Base-by-base conservation (phyloP, 2,113 vertebrate genomes). In the Puffinus mauretanicus region DNA sequence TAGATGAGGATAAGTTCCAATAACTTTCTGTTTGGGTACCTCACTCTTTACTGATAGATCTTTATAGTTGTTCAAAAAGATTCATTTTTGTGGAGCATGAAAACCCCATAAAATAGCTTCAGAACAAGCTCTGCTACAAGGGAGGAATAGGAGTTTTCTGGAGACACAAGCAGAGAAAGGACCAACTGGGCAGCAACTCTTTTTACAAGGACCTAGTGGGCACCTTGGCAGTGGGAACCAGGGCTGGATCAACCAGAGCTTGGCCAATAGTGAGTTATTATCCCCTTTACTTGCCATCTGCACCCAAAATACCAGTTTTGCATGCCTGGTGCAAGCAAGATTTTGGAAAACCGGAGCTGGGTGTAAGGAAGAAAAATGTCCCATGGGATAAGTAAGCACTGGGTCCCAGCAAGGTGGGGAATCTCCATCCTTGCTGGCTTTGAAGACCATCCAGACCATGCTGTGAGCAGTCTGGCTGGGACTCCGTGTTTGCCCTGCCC, bases 191-290 rank as follows among this genome's bases (percentile, higher is more conserved):
- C 9, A 44, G 3, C 12, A 52, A 4, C 21, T 61, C 6, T 52
- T 58, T 86, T 51, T 46, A 17, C 18, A 10, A 40, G 54, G 9
- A 61, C 6, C 5, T 71, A 8, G 11, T 55, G 12, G 25, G 32
- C 12, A 51, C 7, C 11, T 42, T 80, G 47, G 19, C 4, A 55
- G 19, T 27, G 44, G 24, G 4, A 7, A 44, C 9, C 4, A 25
- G 30, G 52, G 47, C 17, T 71, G 38, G 22, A 51, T 47, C 27
- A 71, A 16, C 25, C 0, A 0, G 4, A 40, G 5, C 3, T 5
- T 21, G 15, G 10, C 4, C 6, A 34, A 4, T 1, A 25, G 30
- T 25, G 58, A 60, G 14, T n/a, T 57, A n/a, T 83, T 49, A 40
- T 69, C 25, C 34, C 2, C 10, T 30, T 42, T n/a, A 27, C 19